These are phyloP conservation scores for Metopia argyrocephala DNA, from an alignment of 2,888 invertebrate species.

Conservation along the genomic window DNA sequence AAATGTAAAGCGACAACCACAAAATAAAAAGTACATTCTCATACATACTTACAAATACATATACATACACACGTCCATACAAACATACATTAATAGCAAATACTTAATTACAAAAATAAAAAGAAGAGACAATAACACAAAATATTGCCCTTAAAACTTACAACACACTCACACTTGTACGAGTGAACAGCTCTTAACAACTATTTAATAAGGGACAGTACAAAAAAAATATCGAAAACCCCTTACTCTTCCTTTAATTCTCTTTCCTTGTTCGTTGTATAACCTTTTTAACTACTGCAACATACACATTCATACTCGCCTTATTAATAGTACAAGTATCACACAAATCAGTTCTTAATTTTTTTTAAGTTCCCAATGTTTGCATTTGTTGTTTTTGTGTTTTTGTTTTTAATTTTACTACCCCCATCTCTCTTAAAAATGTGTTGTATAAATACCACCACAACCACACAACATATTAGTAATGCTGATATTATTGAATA, in stretches of 20 bases:
- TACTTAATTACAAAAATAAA: slow-evolving; percentile 57
- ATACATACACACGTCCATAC: too few relatives aligned
- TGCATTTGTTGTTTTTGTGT: slow-evolving; percentile 29
- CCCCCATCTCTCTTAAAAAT: slow-evolving; percentile 35
- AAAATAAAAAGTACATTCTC: slow-evolving; percentile 63
- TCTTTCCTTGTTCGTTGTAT: too few relatives aligned
- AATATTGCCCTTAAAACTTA: slow-evolving; percentile 74
- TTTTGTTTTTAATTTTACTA: slow-evolving; percentile 44
- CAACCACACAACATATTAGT: slow-evolving; percentile 8
- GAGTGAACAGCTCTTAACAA: slow-evolving; percentile 17
- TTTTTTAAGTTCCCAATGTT: too few relatives aligned
- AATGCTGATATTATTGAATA: too few relatives aligned
- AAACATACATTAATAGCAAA: slow-evolving; percentile 37
- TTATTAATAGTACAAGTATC: slow-evolving; percentile 33
- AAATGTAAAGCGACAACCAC: slow-evolving; percentile 72
- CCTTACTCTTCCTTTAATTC: slow-evolving; percentile 50
- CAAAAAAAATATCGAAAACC: slow-evolving; percentile 57
- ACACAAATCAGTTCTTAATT: slow-evolving; percentile 52
- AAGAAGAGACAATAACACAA: slow-evolving; percentile 63
- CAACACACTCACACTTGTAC: slow-evolving; percentile 62
- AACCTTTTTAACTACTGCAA: too few relatives aligned
- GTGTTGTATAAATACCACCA: neutral
- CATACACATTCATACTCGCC: slow-evolving; percentile 46
- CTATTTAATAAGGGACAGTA: slow-evolving; percentile 46
- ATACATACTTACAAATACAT: slow-evolving; percentile 27